Base-by-base conservation (phyloP, 53 echinoderm and acorn worm species). In the Mesocentrotus franciscanus region DNA sequence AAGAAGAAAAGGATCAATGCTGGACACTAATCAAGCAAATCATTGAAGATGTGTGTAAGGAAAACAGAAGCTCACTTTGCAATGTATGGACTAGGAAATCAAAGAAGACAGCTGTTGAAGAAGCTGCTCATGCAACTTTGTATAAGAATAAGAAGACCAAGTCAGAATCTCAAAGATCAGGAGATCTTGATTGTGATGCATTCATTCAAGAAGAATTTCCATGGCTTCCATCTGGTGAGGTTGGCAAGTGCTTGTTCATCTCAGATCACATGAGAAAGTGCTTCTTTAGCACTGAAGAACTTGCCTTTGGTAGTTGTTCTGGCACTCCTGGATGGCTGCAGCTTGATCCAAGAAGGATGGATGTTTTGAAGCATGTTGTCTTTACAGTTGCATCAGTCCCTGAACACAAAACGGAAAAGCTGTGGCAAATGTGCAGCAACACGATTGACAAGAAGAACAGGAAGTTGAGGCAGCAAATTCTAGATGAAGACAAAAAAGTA, bases 121-220 rank as follows among this genome's bases (percentile, higher is more conserved):
- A 72, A 64, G 62, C 66, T 91, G 91, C 91, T 62, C 16, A 35
- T 91, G 91, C 91, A 66, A 91, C 91, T 34, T 33, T 29, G 22
- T 91, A 33, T 91, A 33, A 42, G 90, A 57, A 33, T 91, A 33
- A 18, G 60, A 27, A 87, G 58, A 7, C 57, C 58, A 87, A 55
- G 27, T 59, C 87, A 57, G 13, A 20, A 20, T 27, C 87, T 58
- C 87, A 58, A 12, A 58, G 27, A 10, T 58, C 87, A 27, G 58
- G 29, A 87, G 58, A 87, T 87, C 87, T 87, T 58, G 87, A 87
- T 58, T 90, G 61, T 16, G 10, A 58, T 27, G 91, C 91, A 66
- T 92, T 92, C 74, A 56, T 92, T 56, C 64, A 92, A 56, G 92
- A 56, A 56, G 92, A 92, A 72, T 92, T 92, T 75, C 92, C 92